Evolutionary conservation across 2,113 vertebrate species (phyloP), one percentile per base, ranked within the genome.

Genomic region (Falco punctatus): DNA sequence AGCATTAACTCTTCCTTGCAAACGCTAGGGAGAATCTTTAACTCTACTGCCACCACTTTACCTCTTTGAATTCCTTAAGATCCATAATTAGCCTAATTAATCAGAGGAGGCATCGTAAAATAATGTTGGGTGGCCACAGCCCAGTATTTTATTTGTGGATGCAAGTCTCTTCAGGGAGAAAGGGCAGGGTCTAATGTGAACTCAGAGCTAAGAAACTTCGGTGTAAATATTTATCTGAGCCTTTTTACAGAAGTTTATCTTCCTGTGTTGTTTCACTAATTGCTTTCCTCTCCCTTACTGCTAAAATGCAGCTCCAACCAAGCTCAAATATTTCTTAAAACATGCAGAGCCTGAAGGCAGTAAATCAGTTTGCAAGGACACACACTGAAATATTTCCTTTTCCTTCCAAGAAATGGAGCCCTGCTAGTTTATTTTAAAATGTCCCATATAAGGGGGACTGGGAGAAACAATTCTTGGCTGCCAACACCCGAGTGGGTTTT

Each of bases 181-280:
- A 32, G 9, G 35, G 30, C 52, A 59, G 13, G 15, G 55, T 33
- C 91, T 75, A 72, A 91, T 26, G 35, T 33, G 54, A 91, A 86
- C 57, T 61, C 70, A 30, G 86, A 94, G 85, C 75, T 93, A 90
- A 75, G 66, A 90, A 67, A 80, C 70, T 49, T 19, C 24, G 48
- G 12, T 67, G 58, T 77, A 95, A 94, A 94, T 96, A 88, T 94
- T 97, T 97, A 78, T 87, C 75, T 66, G 88, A 93, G 38, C 61
- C 3, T 4, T 71, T 91, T 79, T 74, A 69, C 20, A 83, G 48
- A 84, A 54, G 46, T 66, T 90, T 14, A 2, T 89, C 86, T 94
- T 67, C 90, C 73, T 26, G 3, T 78, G 69, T n/a, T 57, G 55
- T 90, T 90, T 67, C 73, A 66, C 84, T 92, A 91, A 83, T 75